Evolutionary conservation across 1,140 invertebrate species (phyloP).

Genomic region (Agrilus planipennis): DNA sequence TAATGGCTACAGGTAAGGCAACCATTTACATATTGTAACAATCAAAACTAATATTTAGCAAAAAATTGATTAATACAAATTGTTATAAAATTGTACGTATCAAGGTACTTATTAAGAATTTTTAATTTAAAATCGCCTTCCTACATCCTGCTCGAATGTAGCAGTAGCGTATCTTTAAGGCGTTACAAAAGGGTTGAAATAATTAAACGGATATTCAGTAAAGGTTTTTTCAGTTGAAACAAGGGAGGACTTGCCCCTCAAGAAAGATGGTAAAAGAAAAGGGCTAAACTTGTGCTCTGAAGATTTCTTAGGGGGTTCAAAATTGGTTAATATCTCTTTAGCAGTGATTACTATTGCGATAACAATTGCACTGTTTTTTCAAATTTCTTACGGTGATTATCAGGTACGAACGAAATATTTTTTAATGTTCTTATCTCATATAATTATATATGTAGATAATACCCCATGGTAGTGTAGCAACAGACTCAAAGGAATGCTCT

Average conservation of each 20-base stretch:
- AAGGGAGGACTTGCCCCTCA: slow-evolving; percentile 42
- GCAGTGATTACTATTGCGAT: slow-evolving; percentile 46
- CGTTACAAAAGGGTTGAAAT: no score
- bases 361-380: slow-evolving; percentile 50
- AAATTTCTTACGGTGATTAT: slow-evolving; percentile 54
- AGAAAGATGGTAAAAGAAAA: slow-evolving; percentile 24
- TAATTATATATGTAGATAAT: slow-evolving; percentile 39
- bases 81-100: no score
- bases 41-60: no score
- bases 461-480: slow-evolving; percentile 62
- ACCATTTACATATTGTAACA: no score
- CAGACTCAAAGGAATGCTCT: slow-evolving; percentile 59
- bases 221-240: slow-evolving; percentile 27
- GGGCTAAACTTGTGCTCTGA: slow-evolving; percentile 20
- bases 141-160: no score
- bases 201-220: no score
- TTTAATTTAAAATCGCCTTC: no score
- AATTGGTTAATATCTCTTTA: slow-evolving; percentile 38
- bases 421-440: no score
- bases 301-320: slow-evolving; percentile 32
- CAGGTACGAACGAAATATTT: slow-evolving; percentile 43
- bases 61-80: no score
- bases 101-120: no score
- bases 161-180: no score
- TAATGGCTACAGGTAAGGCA: no score